Base-by-base conservation (phyloP, 2,797 vertebrate genomes). In the Pipistrellus kuhlii region DNA sequence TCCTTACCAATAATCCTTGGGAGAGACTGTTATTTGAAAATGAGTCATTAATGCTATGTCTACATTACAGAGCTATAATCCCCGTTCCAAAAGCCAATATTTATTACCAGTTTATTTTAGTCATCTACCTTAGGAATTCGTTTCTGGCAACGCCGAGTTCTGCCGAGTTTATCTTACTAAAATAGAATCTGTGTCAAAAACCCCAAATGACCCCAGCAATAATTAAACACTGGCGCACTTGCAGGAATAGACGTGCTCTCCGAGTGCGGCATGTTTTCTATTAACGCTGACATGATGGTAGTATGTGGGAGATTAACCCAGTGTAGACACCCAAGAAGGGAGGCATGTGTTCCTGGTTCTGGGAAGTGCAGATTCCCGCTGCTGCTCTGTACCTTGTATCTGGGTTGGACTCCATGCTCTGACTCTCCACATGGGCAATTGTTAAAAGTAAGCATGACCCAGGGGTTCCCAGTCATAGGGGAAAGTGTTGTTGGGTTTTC, bases 81-180 rank as follows among this genome's bases (percentile, higher is more conserved):
- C 96, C 68, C 76, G 81, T 95, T 97, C 95, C 96, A 97, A 96
- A 64, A 83, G 94, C 83, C 93, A 92, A 94, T 93, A 96, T 97
- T 97, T 96, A 97, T 91, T 95, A 92, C 93, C 27, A 92, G 97
- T 92, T 96, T 97, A 96, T 96, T 97, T 97, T 96, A 95, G 95
- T 97, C 96, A 93, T 96, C 96, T 96, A 97, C 97, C 96, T 97
- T 97, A 96, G 97, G 97, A 97, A 96, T 96, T 97, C 78, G n/a
- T 53, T 95, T 89, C 82, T 97, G 96, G 96, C 97, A 87, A 93
- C 2, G 41, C 62, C 68, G 46, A 38, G 25, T 85, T 82, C 78
- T 59, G 72, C 86, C 95, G 92, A 97, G 95, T 96, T 97, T 96
- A 95, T 96, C 92, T 85, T 96, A 91, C 96, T 93, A 95, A 97